Conservation (phyloP, 2,113 vertebrate species). For the Tetrao urogallus region DNA sequence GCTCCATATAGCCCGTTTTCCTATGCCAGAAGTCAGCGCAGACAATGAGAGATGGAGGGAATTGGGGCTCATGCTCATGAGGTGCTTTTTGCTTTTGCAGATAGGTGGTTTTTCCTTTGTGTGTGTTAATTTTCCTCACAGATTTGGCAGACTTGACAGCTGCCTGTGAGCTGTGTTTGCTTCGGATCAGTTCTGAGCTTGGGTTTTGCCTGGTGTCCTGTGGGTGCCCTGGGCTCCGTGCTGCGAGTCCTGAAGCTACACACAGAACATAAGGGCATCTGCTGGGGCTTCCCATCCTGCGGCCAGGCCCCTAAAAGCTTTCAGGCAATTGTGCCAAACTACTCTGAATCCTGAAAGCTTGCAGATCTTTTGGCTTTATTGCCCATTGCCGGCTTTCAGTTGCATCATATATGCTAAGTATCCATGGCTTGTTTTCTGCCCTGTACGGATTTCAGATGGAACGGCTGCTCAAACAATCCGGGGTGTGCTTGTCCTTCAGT, state of each 20-base stretch:
- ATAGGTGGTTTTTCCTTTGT: background rate
- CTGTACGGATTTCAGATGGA: background rate
- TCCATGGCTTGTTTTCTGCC: too few relatives aligned
- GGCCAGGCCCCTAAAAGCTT: background rate
- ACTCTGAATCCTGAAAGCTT: background rate
- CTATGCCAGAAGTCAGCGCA: slow-evolving; percentile 6
- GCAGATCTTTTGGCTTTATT: background rate
- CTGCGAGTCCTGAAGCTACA: background rate
- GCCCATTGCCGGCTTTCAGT: background rate
- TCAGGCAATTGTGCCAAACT: background rate
- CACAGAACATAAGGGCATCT: background rate
- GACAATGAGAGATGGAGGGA: background rate
- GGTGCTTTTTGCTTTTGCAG: background rate
- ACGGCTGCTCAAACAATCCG: background rate
- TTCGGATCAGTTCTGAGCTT: background rate
- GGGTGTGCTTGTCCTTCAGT: background rate
- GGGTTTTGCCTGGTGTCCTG: background rate
- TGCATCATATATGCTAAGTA: accelerated
- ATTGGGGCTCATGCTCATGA: background rate
- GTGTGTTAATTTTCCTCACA: background rate
- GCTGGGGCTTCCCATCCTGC: background rate
- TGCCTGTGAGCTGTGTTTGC: background rate
- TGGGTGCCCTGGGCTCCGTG: background rate
- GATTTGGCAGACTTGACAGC: background rate
- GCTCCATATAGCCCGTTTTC: slow-evolving; percentile 16